Base-by-base conservation (phyloP, 2,797 vertebrate species). In the Threskiornis aethiopicus region DNA sequence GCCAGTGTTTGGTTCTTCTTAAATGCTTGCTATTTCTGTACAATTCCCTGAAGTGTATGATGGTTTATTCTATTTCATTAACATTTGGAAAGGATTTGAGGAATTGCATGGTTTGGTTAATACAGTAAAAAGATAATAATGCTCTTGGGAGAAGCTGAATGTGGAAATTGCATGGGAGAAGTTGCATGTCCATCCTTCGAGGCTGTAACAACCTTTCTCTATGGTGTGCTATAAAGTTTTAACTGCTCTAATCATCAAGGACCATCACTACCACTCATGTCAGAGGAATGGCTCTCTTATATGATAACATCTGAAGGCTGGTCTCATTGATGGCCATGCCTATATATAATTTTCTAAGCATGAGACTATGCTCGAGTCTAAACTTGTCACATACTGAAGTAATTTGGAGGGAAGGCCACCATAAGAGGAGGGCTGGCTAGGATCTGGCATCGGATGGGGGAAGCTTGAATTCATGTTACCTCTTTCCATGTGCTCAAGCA, bases 21-120 rank as follows among this genome's bases (percentile, higher is more conserved):
- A 93, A 97, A 82, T 58, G 80, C 70, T 90, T 93, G 75, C 84
- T 96, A 80, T 97, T 96, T 91, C 93, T 95, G 85, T 94, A 61
- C 66, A 89, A 86, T 84, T 93, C 93, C 94, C 96, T 79, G 82
- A 87, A 91, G 95, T 64, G 37, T 33, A 28, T 42, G 84, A 94
- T 75, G 92, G 92, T 89, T 96, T 95, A 94, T 96, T 96, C 46
- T 9, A 87, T 97, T 97, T 96, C 96, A 95, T 96, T 96, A 96
- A 96, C 91, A 95, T 94, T 97, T 97, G 96, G 96, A 94, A 96
- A 92, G 85, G 94, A 93, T 97, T 96, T 94, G 89, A 95, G 73
- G 91, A 89, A 94, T 96, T 95, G 93, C 93, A 84, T 69, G 89
- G 72, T 87, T 87, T 96, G 93, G 92, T 96, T 93, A 96, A 91